These are phyloP conservation scores for Megalurothrips usitatus DNA, from an alignment of 2,888 invertebrate genomes.

Conservation along the genomic window DNA sequence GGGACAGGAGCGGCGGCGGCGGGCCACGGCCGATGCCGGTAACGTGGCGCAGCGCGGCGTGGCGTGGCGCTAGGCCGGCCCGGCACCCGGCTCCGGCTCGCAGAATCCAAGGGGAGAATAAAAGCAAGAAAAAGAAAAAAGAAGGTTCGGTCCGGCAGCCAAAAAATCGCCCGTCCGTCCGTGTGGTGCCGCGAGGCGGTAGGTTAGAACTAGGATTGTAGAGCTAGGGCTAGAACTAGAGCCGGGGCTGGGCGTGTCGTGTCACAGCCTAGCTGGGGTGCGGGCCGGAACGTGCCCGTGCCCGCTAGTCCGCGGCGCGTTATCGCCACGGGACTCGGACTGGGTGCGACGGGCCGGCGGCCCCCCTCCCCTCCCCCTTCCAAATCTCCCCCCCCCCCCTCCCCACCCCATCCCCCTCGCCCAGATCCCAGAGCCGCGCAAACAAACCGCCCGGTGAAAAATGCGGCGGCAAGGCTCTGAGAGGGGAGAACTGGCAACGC, in stretches of 20 bases:
- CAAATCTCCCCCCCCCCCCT: background rate
- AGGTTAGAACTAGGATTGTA: too few species aligned
- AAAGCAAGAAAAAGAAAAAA: background rate
- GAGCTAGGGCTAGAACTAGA: too few species aligned
- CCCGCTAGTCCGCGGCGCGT: background rate
- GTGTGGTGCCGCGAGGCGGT: background rate
- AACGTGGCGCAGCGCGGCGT: background rate
- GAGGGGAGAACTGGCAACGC: background rate
- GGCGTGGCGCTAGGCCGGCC: background rate
- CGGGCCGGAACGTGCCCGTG: background rate
- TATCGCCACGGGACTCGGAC: background rate
- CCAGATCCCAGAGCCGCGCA: slow-evolving; percentile 25
- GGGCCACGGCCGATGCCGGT: background rate
- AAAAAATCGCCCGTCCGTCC: too few species aligned
- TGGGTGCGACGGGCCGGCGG: too few species aligned
- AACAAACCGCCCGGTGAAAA: slow-evolving; percentile 26
- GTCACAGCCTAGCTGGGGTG: background rate
- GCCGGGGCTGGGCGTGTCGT: too few species aligned
- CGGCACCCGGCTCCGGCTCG: background rate
- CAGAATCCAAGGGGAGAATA: background rate
- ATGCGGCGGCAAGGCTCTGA: background rate
- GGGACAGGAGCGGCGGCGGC: background rate
- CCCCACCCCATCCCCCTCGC: background rate
- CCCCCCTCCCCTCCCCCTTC: too few species aligned
- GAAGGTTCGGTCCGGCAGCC: background rate